Percentiles rank a stretch among this genome's conserved stretches.
Conservation (phyloP, 2,888 invertebrate genomes). For the Melanotus villosus region DNA sequence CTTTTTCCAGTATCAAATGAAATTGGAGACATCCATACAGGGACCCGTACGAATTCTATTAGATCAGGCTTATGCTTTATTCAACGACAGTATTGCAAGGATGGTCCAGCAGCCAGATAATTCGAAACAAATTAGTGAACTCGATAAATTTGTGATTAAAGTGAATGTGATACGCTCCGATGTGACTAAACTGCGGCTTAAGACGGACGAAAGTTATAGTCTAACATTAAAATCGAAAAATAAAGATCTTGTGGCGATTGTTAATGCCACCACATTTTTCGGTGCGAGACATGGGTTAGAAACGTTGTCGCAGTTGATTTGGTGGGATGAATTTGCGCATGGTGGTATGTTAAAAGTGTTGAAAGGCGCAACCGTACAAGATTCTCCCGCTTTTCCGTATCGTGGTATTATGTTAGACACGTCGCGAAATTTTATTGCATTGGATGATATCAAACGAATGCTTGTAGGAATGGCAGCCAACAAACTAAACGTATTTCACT, state of each 20-base stretch:
- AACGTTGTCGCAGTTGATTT: slow-evolving; percentile 84
- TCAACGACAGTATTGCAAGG: slow-evolving; percentile 65
- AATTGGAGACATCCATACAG: slow-evolving; percentile 66
- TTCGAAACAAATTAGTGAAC: slow-evolving; percentile 56
- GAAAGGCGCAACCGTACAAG: slow-evolving; percentile 78
- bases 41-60: slow-evolving; percentile 69
- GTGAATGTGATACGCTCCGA: slow-evolving; percentile 72
- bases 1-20: slow-evolving; percentile 72
- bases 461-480: slow-evolving; percentile 91
- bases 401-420: slow-evolving; percentile 93
- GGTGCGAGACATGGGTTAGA: slow-evolving; percentile 85
- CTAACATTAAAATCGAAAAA: slow-evolving; percentile 71
- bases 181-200: slow-evolving; percentile 72
- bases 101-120: slow-evolving; percentile 56
- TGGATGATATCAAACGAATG: slow-evolving; percentile 79
- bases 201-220: slow-evolving; percentile 83
- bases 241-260: slow-evolving; percentile 72
- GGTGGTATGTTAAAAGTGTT: slow-evolving; percentile 76
- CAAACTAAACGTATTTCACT: slow-evolving; percentile 94
- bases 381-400: slow-evolving; percentile 85
- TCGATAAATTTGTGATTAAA: slow-evolving; percentile 66
- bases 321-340: slow-evolving; percentile 78
- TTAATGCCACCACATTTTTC: slow-evolving; percentile 79
- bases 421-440: slow-evolving; percentile 89
- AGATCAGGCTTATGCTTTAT: slow-evolving; percentile 70